Evolutionary conservation across 2,797 vertebrate species (phyloP).

Genomic region (Notoglanidium macrostoma): DNA sequence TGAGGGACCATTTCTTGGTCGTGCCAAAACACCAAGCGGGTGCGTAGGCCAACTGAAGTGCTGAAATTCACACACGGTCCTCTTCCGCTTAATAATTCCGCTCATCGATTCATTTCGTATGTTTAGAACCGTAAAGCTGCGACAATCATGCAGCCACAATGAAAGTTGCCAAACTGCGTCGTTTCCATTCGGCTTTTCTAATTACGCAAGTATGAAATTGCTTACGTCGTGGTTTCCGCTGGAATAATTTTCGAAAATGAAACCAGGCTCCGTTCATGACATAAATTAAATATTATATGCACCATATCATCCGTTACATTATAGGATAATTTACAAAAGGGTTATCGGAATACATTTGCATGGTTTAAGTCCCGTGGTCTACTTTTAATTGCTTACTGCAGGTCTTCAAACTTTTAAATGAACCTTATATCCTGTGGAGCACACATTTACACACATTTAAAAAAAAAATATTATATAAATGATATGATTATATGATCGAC

Average conservation of each 20-base stretch:
- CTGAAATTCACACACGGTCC: neutral
- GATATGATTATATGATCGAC: neutral
- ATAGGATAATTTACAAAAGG: neutral
- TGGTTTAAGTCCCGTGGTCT: neutral
- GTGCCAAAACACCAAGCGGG: neutral
- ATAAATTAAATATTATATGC: slow-evolving; percentile 15
- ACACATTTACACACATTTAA: neutral
- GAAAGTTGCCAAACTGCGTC: neutral
- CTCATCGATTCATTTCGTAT: neutral
- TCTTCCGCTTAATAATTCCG: neutral
- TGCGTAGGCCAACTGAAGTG: neutral
- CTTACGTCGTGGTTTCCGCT: neutral
- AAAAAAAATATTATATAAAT: neutral
- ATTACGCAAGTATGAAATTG: neutral
- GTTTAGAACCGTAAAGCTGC: neutral
- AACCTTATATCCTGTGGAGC: neutral
- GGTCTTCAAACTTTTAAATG: neutral
- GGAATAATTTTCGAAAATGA: slow-evolving; percentile 2
- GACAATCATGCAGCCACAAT: neutral
- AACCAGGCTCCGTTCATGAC: slow-evolving; percentile 5
- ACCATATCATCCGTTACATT: neutral
- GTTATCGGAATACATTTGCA: neutral
- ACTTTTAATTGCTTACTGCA: neutral
- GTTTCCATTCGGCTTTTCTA: neutral
- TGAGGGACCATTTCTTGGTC: too few relatives aligned